Percentiles rank a stretch among this genome's conserved stretches.
Evolutionary conservation across 1,140 invertebrate species (phyloP).

Genomic region (Sinella curviseta): DNA sequence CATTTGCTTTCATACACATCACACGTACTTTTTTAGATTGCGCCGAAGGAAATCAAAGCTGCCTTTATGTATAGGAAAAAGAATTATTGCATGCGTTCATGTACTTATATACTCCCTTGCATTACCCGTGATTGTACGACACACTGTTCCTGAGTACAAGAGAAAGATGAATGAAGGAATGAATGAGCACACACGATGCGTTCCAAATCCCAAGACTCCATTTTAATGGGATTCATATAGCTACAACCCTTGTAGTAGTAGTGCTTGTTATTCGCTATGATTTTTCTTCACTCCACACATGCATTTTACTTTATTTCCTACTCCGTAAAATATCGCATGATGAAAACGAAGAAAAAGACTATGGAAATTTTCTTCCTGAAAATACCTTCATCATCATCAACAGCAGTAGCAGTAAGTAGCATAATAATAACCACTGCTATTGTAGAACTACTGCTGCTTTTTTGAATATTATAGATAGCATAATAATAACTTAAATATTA

Average conservation of each 20-base stretch:
- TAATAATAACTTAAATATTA: too few relatives aligned
- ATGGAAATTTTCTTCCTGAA: neutral
- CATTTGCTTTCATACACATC: neutral
- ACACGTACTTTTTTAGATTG: neutral
- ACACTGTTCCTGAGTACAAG: neutral
- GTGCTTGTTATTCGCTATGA: neutral
- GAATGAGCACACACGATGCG: neutral
- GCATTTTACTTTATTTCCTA: neutral
- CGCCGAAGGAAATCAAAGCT: neutral
- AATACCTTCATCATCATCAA: neutral
- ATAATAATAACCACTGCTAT: too few relatives aligned
- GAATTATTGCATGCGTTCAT: slow-evolving; percentile 2
- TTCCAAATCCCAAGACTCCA: slow-evolving; percentile 3
- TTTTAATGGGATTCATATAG: slow-evolving; percentile 12
- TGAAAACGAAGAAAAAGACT: too few relatives aligned
- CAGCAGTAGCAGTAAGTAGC: too few relatives aligned
- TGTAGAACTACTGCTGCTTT: too few relatives aligned
- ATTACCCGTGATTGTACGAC: too few relatives aligned
- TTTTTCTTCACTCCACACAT: neutral
- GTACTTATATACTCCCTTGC: neutral
- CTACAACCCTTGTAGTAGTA: too few relatives aligned
- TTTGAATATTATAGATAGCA: too few relatives aligned
- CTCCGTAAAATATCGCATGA: neutral
- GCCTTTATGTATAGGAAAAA: neutral
- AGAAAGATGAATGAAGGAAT: slow-evolving; percentile 16